Evolutionary conservation across 2,888 invertebrate species (phyloP), one percentile per base, ranked within the genome.

Genomic region (Brenthis ino): DNA sequence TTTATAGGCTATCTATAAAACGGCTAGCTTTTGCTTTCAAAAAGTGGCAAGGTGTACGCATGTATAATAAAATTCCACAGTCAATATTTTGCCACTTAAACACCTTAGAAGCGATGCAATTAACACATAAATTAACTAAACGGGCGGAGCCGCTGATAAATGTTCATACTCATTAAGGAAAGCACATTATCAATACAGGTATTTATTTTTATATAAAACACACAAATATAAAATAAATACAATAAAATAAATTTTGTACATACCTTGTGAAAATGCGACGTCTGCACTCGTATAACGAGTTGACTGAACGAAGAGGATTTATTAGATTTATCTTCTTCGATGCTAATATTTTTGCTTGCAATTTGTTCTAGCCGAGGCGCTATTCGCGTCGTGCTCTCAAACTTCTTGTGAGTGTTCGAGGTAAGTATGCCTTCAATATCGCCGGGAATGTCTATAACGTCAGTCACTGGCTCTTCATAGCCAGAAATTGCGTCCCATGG

Each of bases 401-500:
- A 79, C 81, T 88, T 87, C 84, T 87, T 88, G 82, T 82, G 81
- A 81, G 83, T 83, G 76, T 79, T 80, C 75, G 83, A 81, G 61
- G 63, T 24, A 54, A 76, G 75, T 76, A 76, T 74, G 73, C 78
- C 80, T 75, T 77, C 86, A 78, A 87, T 86, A 84, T 89, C 88
- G 76, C 85, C 87, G 43, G 90, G 91, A 82, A 92, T 88, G 82
- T 91, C 91, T 85, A 90, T 86, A 78, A 91, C 84, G 81, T 91
- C 91, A 77, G 91, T 92, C 73, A 85, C 90, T 53, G 87, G 78
- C 69, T 91, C 91, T 74, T 91, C 93, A 83, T 84, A 91, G 53
- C 90, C 88, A 67, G 91, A 87, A 80, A 92, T 86, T 80, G 93
- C 82, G 74, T 93, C 92, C 93, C 93, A 93, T 64, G 93, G 93